A percentile compares a stretch with the other conserved stretches of the same genome.
Conservation (phyloP, 2,888 invertebrate species). For the Micropterix aruncella region DNA sequence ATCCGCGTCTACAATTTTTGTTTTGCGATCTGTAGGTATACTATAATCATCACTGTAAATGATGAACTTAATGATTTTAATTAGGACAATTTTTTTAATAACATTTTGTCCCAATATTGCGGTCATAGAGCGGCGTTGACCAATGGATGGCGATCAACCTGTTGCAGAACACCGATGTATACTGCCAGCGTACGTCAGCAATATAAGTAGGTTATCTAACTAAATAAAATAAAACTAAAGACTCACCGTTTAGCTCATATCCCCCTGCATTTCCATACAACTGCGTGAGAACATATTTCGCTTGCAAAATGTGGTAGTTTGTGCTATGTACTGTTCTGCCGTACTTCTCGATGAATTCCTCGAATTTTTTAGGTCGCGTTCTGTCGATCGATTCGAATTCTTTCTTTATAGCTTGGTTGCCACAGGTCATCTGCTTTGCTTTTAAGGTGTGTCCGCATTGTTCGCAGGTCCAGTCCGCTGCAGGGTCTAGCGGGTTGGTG, state of each 20-base stretch:
- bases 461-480: conserved; percentile 50
- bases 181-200: no score
- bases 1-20: no score
- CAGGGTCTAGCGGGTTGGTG: conserved; percentile 41
- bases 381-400: conserved; percentile 41
- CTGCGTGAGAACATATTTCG: conserved; percentile 54
- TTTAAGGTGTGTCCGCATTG: conserved; percentile 42
- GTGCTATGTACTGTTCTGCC: conserved; percentile 47
- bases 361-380: conserved; percentile 37
- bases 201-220: no score
- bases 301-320: conserved; percentile 52
- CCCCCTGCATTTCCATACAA: conserved; percentile 49
- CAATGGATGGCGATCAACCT: no score
- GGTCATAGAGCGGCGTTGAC: no score
- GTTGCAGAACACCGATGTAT: no score
- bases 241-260: conserved; percentile 37
- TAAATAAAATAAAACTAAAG: conserved; percentile 2
- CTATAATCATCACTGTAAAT: no score
- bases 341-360: conserved; percentile 48
- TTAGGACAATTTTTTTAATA: no score
- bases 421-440: conserved; percentile 43
- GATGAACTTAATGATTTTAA: no score
- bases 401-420: conserved; percentile 45
- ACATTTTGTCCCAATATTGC: no score
- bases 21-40: no score